phyloP scores from a whole-genome alignment of 1,140 invertebrate genomes.

The Hyposmocoma kahamanoa region DNA sequence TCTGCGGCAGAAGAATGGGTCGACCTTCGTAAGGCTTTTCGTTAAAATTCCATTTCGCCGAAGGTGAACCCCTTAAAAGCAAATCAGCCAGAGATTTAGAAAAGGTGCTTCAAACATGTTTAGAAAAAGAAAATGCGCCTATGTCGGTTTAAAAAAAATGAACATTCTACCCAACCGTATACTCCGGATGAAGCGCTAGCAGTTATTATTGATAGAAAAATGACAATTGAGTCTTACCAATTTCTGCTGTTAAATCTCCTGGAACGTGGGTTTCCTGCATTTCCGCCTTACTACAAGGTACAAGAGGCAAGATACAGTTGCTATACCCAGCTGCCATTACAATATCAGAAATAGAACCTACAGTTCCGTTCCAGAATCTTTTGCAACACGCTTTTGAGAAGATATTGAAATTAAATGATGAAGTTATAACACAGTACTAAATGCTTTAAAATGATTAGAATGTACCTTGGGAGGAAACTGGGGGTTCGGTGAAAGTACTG shows the following conservation, averaged over 20 bases:
- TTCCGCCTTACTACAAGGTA: conserved; percentile 7
- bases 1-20: no score
- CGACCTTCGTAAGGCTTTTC: no score
- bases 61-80: no score
- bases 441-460: not conserved
- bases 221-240: conserved; percentile 3
- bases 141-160: not conserved
- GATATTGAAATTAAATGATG: not conserved
- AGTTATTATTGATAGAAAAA: conserved; percentile 8
- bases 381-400: conserved; percentile 2
- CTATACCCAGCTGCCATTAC: conserved; percentile 1
- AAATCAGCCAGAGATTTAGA: conserved; percentile 2
- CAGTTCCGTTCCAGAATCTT: conserved; percentile 1
- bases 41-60: no score
- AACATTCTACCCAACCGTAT: no score
- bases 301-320: conserved; percentile 1
- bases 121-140: not conserved
- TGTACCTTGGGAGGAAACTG: conserved; percentile 2
- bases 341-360: conserved; percentile 7
- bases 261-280: conserved; percentile 2
- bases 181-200: conserved; percentile 5
- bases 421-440: not conserved
- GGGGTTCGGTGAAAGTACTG: conserved; percentile 8
- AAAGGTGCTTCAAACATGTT: not conserved
- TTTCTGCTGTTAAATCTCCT: not conserved